A percentile compares a stretch with the other conserved stretches of the same genome.
phyloP scores from a whole-genome alignment of 2,113 vertebrate genomes.

The Istiophorus platypterus region DNA sequence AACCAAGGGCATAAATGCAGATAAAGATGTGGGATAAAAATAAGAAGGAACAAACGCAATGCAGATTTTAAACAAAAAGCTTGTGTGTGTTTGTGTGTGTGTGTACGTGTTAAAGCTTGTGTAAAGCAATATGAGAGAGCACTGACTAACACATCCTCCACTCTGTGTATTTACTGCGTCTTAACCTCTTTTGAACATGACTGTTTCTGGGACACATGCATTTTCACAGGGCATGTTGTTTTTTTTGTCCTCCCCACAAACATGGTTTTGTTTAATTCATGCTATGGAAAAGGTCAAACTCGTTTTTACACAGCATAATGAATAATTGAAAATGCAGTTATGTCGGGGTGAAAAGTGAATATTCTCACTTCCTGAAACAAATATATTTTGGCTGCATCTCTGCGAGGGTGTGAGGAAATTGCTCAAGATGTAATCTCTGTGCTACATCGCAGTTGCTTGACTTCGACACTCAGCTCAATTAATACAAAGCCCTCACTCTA shows the following conservation, averaged over 20 bases:
- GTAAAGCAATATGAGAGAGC: not conserved
- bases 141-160: not conserved
- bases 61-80: not conserved
- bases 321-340: conserved; percentile 60
- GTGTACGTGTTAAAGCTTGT: not conserved
- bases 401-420: conserved; percentile 26
- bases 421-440: conserved; percentile 56
- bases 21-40: conserved; percentile 34
- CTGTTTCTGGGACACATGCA: conserved; percentile 28
- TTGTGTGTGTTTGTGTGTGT: not conserved
- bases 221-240: conserved; percentile 30
- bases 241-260: conserved; percentile 3
- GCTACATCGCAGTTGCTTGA: conserved; percentile 60
- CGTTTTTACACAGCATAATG: conserved; percentile 39
- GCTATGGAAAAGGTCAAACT: conserved; percentile 62
- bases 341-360: conserved; percentile 40
- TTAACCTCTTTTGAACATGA: not conserved
- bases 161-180: not conserved
- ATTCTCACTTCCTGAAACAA: conserved; percentile 21
- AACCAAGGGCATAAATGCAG: conserved; percentile 27
- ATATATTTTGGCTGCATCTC: conserved; percentile 29
- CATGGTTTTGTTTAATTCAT: conserved; percentile 59
- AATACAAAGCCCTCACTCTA: conserved; percentile 71
- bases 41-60: conserved; percentile 5
- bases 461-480: conserved; percentile 69